Evolutionary conservation across 2,113 vertebrate species (phyloP), one percentile per base, ranked within the genome.

Genomic region (Myotis lucifugus): DNA sequence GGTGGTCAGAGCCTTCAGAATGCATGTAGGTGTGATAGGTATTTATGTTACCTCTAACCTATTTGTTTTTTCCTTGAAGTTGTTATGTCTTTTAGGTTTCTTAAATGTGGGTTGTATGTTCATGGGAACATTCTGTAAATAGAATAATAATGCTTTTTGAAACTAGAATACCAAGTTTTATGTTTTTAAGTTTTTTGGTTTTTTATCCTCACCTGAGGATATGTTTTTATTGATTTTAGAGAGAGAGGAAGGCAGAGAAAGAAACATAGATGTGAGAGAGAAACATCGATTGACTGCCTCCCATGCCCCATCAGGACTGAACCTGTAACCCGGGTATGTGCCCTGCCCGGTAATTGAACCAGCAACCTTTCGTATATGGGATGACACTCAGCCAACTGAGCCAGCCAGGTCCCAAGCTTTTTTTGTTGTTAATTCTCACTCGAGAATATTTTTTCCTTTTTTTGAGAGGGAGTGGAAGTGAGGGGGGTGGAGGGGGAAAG

Each of bases 121-220:
- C 34, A 54, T 84, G 61, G 52, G 78, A 85, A 34, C 7, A 32
- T 52, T 73, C 72, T 73, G 46, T 79, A 85, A 89, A 32, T 69
- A 32, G 42, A 66, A 82, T 66, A 93, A 48, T 85, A 76, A 74
- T 72, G 67, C 46, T 86, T 84, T 92, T 50, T 59, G 73, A 93
- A 81, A 81, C 66, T 59, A 74, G 56, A 88, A 88, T 64, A 77
- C 46, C 73, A 89, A 73, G 27, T 19, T 73, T 72, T 61, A 8
- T 77, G 29, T 66, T 67, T 67, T n/a, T n/a, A 67, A n/a, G 56
- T 7, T 21, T 19, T 23, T 64, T 66, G 42, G n/a, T 17, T n/a
- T n/a, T 8, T 17, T 17, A 67, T 32, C 64, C 5, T 67, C 64
- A 67, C 6, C 32, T 6, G 13, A 8, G 32, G 29, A n/a, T n/a